Evolutionary conservation across 2,888 invertebrate genomes (phyloP), one percentile per base, ranked within the genome.

Genomic region (Lordiphosa fenestrarum): DNA sequence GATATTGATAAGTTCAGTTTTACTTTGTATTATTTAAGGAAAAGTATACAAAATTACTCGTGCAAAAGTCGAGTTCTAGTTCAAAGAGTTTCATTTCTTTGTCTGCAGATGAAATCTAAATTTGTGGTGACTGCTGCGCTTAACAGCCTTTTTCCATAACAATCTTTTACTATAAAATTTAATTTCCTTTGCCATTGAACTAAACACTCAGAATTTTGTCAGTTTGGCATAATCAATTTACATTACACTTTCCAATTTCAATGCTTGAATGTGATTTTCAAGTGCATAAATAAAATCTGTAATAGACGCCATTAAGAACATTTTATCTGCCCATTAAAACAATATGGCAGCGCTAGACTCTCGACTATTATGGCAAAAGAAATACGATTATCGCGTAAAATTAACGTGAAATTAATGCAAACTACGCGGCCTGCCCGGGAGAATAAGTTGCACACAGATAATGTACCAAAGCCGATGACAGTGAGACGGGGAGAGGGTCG

Each of bases 341-440:
- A 80, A 80, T 80, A 80, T 80, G 82, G 73, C 66, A 65, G 51
- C 57, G 57, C 55, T 64, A 60, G 51, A 48, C 53, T 61, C 56
- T 48, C 51, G 50, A 56, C 58, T 40, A 38, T 39, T 53, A 44
- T 67, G 44, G 42, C 51, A 59, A 73, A 59, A 73, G 73, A 81
- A 82, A 82, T 75, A 75, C 58, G 78, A 80, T 80, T 82, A 80
- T 80, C 73, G 73, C 75, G 71, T 47, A 59, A 82, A 82, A 80
- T 78, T 66, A 82, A 80, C 80, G 80, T 69, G 78, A 82, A 80
- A 82, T 80, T 80, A 78, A 80, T 82, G 80, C 78, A 80, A 80
- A 80, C 78, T 82, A 78, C 82, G 75, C 68, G 66, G 58, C 58
- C 52, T 21, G 19, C 37, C 23, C 13, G 15, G 30, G 30, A 23